Evolutionary conservation across 2,113 vertebrate species (phyloP).

Genomic region (Percopsis transmontana): DNA sequence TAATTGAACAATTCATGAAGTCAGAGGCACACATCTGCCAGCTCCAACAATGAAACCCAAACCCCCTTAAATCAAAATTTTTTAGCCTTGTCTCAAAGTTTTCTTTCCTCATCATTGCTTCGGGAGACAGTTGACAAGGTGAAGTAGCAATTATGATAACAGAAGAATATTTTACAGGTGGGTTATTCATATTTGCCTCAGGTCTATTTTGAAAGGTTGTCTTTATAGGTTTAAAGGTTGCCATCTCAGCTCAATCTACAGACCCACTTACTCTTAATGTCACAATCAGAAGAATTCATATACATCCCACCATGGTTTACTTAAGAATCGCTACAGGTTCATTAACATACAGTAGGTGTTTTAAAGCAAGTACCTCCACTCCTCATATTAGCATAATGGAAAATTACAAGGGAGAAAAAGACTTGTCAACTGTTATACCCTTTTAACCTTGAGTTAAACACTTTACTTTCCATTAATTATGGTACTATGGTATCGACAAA

Average conservation of each 20-base stretch:
- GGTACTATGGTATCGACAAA: neutral
- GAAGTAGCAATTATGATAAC: neutral
- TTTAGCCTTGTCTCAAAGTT: too few species aligned
- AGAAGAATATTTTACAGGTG: neutral
- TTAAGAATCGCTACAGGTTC: neutral
- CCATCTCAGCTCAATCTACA: neutral
- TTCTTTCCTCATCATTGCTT: too few species aligned
- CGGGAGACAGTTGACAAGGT: neutral
- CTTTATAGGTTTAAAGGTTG: neutral
- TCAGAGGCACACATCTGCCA: too few species aligned
- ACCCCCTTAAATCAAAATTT: too few species aligned
- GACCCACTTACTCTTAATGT: neutral
- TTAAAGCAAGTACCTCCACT: neutral
- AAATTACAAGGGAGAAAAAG: neutral
- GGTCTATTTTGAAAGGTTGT: neutral
- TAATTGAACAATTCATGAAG: too few species aligned
- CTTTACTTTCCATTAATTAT: neutral
- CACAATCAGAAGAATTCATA: neutral
- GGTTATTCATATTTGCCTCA: neutral
- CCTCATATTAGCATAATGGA: neutral
- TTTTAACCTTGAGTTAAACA: constrained; percentile 1
- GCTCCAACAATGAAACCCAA: too few species aligned
- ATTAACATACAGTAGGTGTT: too few species aligned
- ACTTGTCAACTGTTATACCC: neutral
- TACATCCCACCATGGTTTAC: neutral